Evolutionary conservation across 2,113 vertebrate species (phyloP).

Genomic region (Columba livia): DNA sequence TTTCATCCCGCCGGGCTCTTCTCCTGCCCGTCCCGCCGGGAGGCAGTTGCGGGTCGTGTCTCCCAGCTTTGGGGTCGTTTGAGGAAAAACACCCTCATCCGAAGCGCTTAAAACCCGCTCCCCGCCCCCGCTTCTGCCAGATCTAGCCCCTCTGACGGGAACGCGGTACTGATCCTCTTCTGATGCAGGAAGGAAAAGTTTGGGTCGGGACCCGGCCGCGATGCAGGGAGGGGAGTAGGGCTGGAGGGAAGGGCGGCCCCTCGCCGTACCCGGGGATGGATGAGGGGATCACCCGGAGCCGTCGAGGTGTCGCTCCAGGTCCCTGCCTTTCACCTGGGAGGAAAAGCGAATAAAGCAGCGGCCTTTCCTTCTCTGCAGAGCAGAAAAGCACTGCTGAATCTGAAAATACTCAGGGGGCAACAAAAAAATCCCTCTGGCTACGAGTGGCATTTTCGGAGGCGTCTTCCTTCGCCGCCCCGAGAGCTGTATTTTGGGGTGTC

Average conservation of each 20-base stretch:
- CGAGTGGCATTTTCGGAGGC: neutral
- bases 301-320: neutral
- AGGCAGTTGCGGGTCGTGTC: neutral
- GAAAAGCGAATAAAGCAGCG: neutral
- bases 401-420: neutral
- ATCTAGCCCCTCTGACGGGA: neutral
- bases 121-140: accelerated
- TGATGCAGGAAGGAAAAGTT: neutral
- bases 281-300: neutral
- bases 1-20: neutral
- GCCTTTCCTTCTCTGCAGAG: neutral
- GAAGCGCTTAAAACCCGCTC: accelerated
- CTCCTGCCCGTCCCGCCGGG: neutral
- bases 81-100: neutral
- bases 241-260: no score
- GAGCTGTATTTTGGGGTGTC: neutral
- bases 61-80: neutral
- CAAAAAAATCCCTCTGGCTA: neutral
- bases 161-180: neutral
- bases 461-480: neutral
- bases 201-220: neutral
- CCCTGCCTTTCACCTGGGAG: neutral
- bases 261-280: neutral
- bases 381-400: neutral
- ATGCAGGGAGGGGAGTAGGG: neutral